Evolutionary conservation across 1,140 invertebrate species (phyloP), one percentile per base, ranked within the genome.

Genomic region (Anastrepha obliqua): DNA sequence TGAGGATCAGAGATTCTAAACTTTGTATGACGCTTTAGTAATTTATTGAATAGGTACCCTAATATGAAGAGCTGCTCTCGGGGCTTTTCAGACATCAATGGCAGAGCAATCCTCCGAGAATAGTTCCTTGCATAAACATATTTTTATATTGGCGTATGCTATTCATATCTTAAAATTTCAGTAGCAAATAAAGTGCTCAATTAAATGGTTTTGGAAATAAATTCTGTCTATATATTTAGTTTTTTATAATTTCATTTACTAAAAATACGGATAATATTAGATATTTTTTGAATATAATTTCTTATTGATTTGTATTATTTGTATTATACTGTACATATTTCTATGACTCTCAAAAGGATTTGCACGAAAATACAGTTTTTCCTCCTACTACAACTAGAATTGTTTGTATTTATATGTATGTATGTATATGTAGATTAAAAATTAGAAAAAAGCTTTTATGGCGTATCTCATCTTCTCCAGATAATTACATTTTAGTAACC

Each of bases 241-340:
- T 81, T 13, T 62, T 62, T 17, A 62, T 15, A n/a, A 4, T 62
- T n/a, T 55, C 44, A 20, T 81, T 81, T 81, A 81, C 74, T 81
- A 81, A 81, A 74, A 81, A 58, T 58, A 81, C 74, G 55, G 74
- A 81, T 15, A 55, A 81, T 81, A 5, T 20, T 81, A 81, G 47
- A 29, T 55, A 55, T 55, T 81, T 55, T n/a, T 4, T 74, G 67
- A 74, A 74, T 74, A 74, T 74, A 74, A 5, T 20, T 39, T 39
- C 1, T 74, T 74, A 74, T 47, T 7, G 42, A 0, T 74, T n/a
- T 7, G 15, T 74, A 2, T 74, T 74, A 42, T 3, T 11, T 74
- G 15, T 4, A n/a, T 44, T 47, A 42, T 74, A 44, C 44, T 74
- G 67, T 74, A 74, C 47, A 74, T 74, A 74, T 74, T 70, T 74